Percentiles rank a stretch among this genome's conserved stretches.
Evolutionary conservation across 2,888 invertebrate genomes (phyloP).

Genomic region (Germaria angustata): DNA sequence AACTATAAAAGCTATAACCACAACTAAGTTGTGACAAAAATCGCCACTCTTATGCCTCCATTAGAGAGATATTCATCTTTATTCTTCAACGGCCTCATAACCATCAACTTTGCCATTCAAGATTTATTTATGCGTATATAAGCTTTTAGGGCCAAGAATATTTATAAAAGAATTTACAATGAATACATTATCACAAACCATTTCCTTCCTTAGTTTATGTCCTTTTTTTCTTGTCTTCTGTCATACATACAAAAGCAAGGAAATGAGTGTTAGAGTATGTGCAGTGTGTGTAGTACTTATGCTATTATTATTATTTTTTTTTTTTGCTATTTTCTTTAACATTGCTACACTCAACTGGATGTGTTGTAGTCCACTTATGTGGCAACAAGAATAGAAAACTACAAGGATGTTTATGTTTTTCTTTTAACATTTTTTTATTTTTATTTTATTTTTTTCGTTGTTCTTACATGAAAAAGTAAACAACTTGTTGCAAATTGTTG

Average conservation of each 20-base stretch:
- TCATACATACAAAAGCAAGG: conserved; percentile 1
- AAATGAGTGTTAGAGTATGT: background rate
- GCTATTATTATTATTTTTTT: conserved; percentile 20
- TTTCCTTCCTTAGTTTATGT: conserved; percentile 60
- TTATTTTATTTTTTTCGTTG: background rate
- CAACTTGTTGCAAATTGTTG: conserved; percentile 64
- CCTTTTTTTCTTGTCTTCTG: conserved; percentile 50
- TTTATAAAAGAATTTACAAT: conserved; percentile 60
- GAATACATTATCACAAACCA: conserved; percentile 64
- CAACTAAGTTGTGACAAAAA: conserved; percentile 16
- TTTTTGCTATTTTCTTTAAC: conserved; percentile 6
- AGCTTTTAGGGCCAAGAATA: conserved; percentile 54
- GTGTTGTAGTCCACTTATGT: conserved; percentile 48
- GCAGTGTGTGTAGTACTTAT: conserved; percentile 9
- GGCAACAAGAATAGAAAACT: conserved; percentile 37
- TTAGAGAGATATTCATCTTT: conserved; percentile 14
- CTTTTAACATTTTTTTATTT: background rate
- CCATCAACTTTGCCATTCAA: conserved; percentile 25
- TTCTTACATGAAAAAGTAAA: conserved; percentile 34
- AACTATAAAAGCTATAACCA: conserved; percentile 8
- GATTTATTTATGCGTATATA: conserved; percentile 39
- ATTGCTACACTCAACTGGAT: background rate
- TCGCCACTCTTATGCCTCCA: background rate
- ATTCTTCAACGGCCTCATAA: conserved; percentile 26
- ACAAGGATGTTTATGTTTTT: conserved; percentile 46